phyloP scores from a whole-genome alignment of 2,797 vertebrate genomes.

The Coregonus sp. region DNA sequence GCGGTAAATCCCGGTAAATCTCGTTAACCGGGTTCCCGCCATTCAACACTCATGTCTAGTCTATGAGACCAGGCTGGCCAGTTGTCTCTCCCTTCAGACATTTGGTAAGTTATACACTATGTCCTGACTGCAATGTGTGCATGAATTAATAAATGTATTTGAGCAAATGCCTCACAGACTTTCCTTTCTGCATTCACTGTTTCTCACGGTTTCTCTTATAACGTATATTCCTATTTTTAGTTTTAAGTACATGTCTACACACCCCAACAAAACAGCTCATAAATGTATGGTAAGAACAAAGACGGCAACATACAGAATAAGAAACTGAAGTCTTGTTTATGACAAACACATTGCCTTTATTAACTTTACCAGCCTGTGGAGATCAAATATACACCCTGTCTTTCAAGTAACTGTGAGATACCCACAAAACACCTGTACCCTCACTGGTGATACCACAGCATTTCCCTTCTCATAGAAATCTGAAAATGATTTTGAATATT shows the following conservation, averaged over 20 bases:
- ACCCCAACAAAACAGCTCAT: background rate
- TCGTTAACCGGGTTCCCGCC: no score
- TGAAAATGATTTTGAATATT: background rate
- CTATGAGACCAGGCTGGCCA: no score
- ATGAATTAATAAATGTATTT: no score
- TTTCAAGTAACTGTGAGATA: slow-evolving; percentile 49
- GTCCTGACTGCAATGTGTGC: no score
- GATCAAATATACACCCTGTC: background rate
- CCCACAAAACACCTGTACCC: slow-evolving; percentile 36
- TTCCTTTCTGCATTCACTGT: no score
- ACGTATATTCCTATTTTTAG: background rate
- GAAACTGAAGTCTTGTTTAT: background rate
- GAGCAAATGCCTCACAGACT: no score
- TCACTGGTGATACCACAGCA: background rate
- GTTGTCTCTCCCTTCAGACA: no score
- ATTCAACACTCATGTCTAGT: no score
- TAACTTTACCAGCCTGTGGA: slow-evolving; percentile 24
- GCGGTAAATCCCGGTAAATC: no score
- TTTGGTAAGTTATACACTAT: no score
- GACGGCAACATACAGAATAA: background rate
- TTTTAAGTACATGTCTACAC: background rate
- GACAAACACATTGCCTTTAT: slow-evolving; percentile 44
- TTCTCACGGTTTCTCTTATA: no score
- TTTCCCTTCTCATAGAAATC: background rate
- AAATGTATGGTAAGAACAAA: background rate